Conservation (phyloP, 2,888 invertebrate genomes). For the Latrodectus elegans region DNA sequence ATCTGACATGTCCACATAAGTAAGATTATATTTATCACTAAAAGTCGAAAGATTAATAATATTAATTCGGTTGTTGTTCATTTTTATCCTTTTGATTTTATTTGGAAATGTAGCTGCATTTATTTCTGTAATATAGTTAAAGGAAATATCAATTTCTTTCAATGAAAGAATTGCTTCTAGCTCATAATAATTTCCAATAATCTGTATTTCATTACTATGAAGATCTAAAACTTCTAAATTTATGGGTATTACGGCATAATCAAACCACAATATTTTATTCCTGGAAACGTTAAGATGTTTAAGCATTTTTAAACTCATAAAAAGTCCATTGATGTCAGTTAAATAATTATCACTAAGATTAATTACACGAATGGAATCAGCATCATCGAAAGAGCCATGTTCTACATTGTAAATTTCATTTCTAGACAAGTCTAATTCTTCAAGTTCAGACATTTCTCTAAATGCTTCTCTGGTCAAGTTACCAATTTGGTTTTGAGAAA, state of each 20-base stretch:
- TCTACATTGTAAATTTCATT: conserved; percentile 87
- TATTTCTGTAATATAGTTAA: conserved; percentile 88
- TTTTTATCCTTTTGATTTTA: conserved; percentile 88
- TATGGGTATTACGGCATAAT: conserved; percentile 87
- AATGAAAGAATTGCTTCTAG: conserved; percentile 86
- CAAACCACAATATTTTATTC: conserved; percentile 91
- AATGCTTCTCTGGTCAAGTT: conserved; percentile 88
- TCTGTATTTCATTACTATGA: conserved; percentile 88
- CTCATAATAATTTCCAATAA: conserved; percentile 88
- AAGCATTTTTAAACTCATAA: conserved; percentile 87
- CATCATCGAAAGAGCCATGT: conserved; percentile 85
- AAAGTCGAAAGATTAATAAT: conserved; percentile 91
- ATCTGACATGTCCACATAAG: conserved; percentile 92
- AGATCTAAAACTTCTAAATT: conserved; percentile 91
- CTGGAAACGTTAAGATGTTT: conserved; percentile 93
- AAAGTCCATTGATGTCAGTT: conserved; percentile 87
- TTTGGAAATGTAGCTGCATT: conserved; percentile 87
- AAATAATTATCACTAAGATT: conserved; percentile 89
- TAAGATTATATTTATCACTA: conserved; percentile 89
- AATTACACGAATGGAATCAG: conserved; percentile 86
- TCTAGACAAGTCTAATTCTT: conserved; percentile 86
- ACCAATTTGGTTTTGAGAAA: conserved; percentile 90
- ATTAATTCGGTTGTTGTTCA: conserved; percentile 91
- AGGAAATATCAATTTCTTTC: conserved; percentile 91
- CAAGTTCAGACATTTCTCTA: conserved; percentile 83